These are phyloP conservation scores for Aleiodes sp. DNA, from an alignment of 1,140 invertebrate species.

Conservation along the genomic window DNA sequence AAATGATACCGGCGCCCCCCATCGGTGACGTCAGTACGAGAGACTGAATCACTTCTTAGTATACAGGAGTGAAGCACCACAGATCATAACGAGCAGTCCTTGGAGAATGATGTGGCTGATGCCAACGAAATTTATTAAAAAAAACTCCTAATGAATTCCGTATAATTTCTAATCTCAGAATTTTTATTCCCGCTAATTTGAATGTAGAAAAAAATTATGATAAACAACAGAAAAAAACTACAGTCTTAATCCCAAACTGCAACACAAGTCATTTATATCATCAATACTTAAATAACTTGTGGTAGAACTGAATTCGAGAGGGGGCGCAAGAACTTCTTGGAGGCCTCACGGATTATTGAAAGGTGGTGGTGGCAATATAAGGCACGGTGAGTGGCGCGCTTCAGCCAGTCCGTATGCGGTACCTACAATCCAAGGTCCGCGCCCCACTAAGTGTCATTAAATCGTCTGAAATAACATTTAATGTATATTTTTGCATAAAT, in stretches of 20 bases:
- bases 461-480: neutral
- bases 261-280: neutral
- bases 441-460: constrained; percentile 42
- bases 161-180: too few species aligned
- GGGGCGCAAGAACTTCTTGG: neutral
- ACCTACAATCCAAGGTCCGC: constrained; percentile 58
- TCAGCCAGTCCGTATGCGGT: constrained; percentile 63
- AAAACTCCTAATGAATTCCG: too few species aligned
- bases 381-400: constrained; percentile 54
- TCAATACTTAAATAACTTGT: neutral
- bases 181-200: too few species aligned
- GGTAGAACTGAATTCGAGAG: neutral
- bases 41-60: neutral
- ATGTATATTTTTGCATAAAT: constrained; percentile 17
- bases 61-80: neutral
- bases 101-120: neutral
- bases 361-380: constrained; percentile 67
- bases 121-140: neutral
- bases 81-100: neutral
- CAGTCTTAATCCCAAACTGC: neutral
- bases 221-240: neutral
- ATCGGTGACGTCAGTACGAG: neutral
- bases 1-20: too few species aligned
- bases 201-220: too few species aligned
- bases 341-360: neutral